A percentile compares a stretch with the other conserved stretches of the same genome.
These are phyloP conservation scores for Heliothis peltigera DNA, from an alignment of 2,888 invertebrate species.

Conservation along the genomic window DNA sequence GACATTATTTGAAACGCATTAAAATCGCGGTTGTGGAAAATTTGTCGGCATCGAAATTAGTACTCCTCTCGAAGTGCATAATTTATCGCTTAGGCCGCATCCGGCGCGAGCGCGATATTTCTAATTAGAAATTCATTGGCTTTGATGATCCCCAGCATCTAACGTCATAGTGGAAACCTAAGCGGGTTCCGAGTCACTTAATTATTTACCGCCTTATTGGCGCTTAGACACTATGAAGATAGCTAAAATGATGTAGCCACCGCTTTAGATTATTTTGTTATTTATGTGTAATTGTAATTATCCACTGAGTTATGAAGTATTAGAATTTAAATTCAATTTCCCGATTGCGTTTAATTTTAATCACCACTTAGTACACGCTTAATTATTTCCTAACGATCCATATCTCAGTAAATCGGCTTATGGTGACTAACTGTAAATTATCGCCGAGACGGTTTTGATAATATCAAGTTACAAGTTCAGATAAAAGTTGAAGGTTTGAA, in stretches of 20 bases:
- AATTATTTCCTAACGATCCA: slow-evolving; percentile 41
- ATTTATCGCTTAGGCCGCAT: slow-evolving; percentile 87
- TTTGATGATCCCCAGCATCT: slow-evolving; percentile 72
- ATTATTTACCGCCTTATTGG: slow-evolving; percentile 34
- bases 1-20: slow-evolving; percentile 90
- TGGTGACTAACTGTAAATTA: slow-evolving; percentile 47
- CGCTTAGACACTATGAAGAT: slow-evolving; percentile 5
- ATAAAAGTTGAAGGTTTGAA: slow-evolving; percentile 14
- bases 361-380: slow-evolving; percentile 41
- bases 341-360: slow-evolving; percentile 46
- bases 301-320: slow-evolving; percentile 37
- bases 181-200: slow-evolving; percentile 20
- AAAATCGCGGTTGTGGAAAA: slow-evolving; percentile 89
- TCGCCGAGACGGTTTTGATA: slow-evolving; percentile 34
- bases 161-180: slow-evolving; percentile 29
- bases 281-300: slow-evolving; percentile 47
- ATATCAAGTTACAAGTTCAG: slow-evolving; percentile 39
- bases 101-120: slow-evolving; percentile 80
- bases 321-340: slow-evolving; percentile 41
- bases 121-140: slow-evolving; percentile 86
- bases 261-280: slow-evolving; percentile 54
- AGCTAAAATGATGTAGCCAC: slow-evolving; percentile 20
- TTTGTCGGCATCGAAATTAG: slow-evolving; percentile 90
- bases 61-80: slow-evolving; percentile 86
- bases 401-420: slow-evolving; percentile 45